A percentile compares a stretch with the other conserved stretches of the same genome.
Conservation (phyloP, 2,113 vertebrate genomes). For the Brienomyrus brachyistius region DNA sequence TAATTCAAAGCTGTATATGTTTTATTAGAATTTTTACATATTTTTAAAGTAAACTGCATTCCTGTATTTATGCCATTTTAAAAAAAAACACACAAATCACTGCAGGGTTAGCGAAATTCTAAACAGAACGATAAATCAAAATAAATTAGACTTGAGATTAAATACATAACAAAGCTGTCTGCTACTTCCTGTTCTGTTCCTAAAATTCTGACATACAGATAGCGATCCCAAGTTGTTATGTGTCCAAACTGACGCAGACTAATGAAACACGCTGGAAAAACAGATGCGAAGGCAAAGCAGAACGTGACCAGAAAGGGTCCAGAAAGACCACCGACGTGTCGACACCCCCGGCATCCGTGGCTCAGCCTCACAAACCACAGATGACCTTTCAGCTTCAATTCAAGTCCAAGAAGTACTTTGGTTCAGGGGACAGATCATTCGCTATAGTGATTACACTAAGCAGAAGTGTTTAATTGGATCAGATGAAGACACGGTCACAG, state of each 20-base stretch:
- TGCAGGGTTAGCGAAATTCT: not conserved
- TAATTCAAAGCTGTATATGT: not conserved
- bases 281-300: not conserved
- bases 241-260: not conserved
- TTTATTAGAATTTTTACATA: not conserved
- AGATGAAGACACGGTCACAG: not conserved
- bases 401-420: not conserved
- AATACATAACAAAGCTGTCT: not conserved
- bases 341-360: not conserved
- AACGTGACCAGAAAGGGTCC: not conserved
- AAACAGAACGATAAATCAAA: not conserved
- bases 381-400: not conserved
- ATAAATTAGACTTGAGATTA: not conserved
- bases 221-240: not conserved
- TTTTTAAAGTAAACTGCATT: conserved; percentile 1
- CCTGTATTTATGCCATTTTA: not conserved
- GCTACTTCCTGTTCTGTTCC: not conserved
- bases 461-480: not conserved
- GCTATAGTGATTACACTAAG: not conserved
- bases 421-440: not conserved
- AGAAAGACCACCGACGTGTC: not conserved
- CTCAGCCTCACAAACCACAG: not conserved
- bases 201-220: not conserved
- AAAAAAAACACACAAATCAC: not conserved
- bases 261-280: not conserved